Conservation (phyloP, 2,113 vertebrate species). For the Tinamus guttatus region DNA sequence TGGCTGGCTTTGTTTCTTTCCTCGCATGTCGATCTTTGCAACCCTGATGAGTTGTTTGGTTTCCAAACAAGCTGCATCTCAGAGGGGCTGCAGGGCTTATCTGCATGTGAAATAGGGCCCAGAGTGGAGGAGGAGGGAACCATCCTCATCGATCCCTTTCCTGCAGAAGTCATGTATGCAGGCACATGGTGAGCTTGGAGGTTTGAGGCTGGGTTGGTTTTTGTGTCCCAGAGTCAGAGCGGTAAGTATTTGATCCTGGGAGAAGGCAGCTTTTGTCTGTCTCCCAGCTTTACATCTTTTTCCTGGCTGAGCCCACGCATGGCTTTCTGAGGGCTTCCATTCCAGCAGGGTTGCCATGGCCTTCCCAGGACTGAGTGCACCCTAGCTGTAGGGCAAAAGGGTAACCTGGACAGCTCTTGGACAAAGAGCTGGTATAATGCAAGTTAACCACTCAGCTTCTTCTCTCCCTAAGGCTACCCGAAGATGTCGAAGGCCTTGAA, state of each 20-base stretch:
- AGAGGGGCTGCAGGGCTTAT: not conserved
- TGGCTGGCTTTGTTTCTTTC: not conserved
- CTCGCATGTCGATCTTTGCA: not conserved
- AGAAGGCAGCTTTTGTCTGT: not conserved
- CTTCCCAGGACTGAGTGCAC: not conserved
- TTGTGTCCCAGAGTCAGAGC: not conserved
- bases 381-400: not conserved
- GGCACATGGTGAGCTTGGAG: not conserved
- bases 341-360: not conserved
- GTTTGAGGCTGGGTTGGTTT: not conserved
- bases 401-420: not conserved
- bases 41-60: not conserved
- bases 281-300: not conserved
- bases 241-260: not conserved
- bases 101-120: too few relatives aligned
- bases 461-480: conserved; percentile 85
- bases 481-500: conserved; percentile 89
- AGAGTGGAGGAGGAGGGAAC: not conserved
- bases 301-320: too few relatives aligned
- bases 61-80: not conserved
- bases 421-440: not conserved
- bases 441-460: not conserved
- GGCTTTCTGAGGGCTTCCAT: not conserved
- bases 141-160: not conserved
- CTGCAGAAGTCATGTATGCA: not conserved